phyloP scores from a whole-genome alignment of 2,113 vertebrate species.

The Charina bottae region DNA sequence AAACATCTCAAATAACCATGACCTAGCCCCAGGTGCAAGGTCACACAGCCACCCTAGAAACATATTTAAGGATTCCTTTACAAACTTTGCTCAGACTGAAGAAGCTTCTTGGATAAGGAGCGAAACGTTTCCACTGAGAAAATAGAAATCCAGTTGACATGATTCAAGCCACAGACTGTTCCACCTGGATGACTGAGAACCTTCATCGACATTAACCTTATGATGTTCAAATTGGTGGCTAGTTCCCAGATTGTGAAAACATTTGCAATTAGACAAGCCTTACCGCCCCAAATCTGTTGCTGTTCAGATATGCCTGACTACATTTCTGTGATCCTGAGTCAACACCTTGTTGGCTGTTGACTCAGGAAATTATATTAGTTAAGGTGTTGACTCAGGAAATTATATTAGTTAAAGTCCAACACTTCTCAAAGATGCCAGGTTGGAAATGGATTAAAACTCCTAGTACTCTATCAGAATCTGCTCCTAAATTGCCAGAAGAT shows the following conservation, averaged over 20 bases:
- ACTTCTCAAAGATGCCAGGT: neutral
- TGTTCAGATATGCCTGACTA: neutral
- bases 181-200: no score
- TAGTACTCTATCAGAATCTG: neutral
- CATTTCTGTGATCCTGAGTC: neutral
- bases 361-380: neutral
- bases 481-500: conserved; percentile 47
- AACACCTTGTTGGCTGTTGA: neutral
- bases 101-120: no score
- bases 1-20: no score
- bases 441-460: neutral
- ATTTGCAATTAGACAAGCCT: neutral
- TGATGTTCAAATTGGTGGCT: neutral
- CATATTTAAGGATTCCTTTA: no score
- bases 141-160: no score
- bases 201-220: no score
- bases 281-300: neutral
- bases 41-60: no score
- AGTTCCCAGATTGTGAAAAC: neutral
- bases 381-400: neutral
- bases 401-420: neutral
- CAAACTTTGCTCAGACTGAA: no score
- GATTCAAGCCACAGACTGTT: no score
- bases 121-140: no score
- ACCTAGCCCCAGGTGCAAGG: no score